phyloP scores from a whole-genome alignment of 2,888 invertebrate species.

The Lathronympha strigana region DNA sequence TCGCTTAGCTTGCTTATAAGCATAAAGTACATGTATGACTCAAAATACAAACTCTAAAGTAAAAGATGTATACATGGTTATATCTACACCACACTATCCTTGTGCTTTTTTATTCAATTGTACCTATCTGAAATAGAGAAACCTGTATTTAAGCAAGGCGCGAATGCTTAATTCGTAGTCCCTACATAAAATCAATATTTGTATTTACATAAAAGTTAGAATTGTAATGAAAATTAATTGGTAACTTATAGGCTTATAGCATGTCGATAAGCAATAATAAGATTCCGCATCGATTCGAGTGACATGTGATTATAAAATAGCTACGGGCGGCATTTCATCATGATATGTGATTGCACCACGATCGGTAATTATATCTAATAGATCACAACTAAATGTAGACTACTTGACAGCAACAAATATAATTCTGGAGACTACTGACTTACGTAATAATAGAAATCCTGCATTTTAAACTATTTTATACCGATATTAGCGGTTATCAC shows the following conservation, averaged over 20 bases:
- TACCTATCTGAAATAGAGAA: neutral
- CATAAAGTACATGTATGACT: neutral
- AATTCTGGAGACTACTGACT: neutral
- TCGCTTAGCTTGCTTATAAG: conserved; percentile 8
- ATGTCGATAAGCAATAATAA: conserved; percentile 12
- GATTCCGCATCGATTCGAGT: neutral
- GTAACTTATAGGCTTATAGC: neutral
- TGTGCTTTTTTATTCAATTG: neutral
- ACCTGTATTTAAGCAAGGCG: neutral
- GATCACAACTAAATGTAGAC: neutral
- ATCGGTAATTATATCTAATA: conserved; percentile 11
- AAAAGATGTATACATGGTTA: neutral
- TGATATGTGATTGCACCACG: conserved; percentile 42
- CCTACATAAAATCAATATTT: neutral
- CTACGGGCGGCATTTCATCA: conserved; percentile 40
- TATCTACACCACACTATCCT: neutral
- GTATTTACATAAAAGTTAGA: neutral
- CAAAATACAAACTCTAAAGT: neutral
- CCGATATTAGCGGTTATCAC: conserved; percentile 27
- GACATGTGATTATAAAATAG: conserved; percentile 12
- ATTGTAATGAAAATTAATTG: neutral
- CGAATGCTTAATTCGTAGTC: neutral
- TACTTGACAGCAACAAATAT: neutral
- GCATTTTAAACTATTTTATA: neutral
- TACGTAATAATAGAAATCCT: conserved; percentile 15